Conservation (phyloP, 2,113 vertebrate species). For the Bufo bufo region DNA sequence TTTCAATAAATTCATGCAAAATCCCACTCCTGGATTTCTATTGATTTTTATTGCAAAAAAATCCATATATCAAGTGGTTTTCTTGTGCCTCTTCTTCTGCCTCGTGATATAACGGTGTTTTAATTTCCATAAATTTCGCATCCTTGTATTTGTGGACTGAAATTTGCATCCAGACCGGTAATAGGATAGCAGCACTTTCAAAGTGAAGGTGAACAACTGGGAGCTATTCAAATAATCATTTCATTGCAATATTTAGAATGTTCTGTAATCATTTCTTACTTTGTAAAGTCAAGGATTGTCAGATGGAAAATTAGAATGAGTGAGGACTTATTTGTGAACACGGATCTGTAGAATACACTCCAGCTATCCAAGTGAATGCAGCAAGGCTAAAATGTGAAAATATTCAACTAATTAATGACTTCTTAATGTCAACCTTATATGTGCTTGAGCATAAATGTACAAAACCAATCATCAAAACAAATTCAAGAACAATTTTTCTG, state of each 20-base stretch:
- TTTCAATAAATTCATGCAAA: conserved; percentile 64
- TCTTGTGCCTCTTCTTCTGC: conserved; percentile 54
- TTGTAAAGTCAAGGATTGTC: conserved; percentile 53
- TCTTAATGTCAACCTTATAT: neutral
- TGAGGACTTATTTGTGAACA: conserved; percentile 13
- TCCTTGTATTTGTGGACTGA: conserved; percentile 10
- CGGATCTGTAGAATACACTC: conserved; percentile 13
- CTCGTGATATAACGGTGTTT: conserved; percentile 43
- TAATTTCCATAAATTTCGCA: conserved; percentile 48
- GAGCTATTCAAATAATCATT: conserved; percentile 55
- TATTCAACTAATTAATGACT: neutral
- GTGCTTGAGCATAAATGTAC: neutral
- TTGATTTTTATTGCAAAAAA: conserved; percentile 64
- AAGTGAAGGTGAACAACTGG: conserved; percentile 51
- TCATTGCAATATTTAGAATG: conserved; percentile 46
- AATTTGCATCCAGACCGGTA: conserved; percentile 33
- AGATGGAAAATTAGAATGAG: conserved; percentile 48
- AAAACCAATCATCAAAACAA: neutral
- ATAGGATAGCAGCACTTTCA: conserved; percentile 31
- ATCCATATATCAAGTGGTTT: conserved; percentile 61
- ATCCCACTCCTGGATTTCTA: conserved; percentile 64
- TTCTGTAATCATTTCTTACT: conserved; percentile 52
- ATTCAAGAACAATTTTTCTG: neutral
- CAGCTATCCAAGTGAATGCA: neutral
- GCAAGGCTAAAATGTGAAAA: neutral